Conservation (phyloP, 2,113 vertebrate species). For the Gambusia holbrooki region DNA sequence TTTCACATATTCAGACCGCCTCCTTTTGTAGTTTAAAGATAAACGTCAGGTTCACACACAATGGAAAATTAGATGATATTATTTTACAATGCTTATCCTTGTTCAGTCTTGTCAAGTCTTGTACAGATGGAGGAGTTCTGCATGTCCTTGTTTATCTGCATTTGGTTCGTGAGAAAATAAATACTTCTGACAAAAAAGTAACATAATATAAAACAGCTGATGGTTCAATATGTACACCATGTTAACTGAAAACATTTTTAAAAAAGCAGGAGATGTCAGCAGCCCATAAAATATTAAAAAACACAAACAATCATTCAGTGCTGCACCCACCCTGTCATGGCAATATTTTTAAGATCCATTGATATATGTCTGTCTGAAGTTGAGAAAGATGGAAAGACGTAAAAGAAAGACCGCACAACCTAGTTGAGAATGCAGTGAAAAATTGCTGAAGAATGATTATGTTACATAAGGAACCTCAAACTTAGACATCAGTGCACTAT, state of each 20-base stretch:
- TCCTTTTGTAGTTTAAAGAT: neutral
- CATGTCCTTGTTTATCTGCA: too few species aligned
- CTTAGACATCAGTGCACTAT: neutral
- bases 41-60: neutral
- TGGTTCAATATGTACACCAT: neutral
- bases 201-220: neutral
- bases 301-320: neutral
- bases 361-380: neutral
- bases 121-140: too few species aligned
- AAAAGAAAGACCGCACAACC: neutral
- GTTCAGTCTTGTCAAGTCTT: too few species aligned
- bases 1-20: neutral
- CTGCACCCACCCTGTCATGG: too few species aligned
- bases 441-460: neutral
- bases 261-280: neutral
- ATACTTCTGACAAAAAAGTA: neutral
- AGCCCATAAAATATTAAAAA: neutral
- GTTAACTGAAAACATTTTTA: neutral
- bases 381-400: neutral
- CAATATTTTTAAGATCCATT: too few species aligned
- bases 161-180: too few species aligned
- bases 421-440: neutral
- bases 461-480: neutral
- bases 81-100: neutral
- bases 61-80: neutral